Base-by-base conservation (phyloP, 2,888 invertebrate genomes). In the Anoncus sp. region DNA sequence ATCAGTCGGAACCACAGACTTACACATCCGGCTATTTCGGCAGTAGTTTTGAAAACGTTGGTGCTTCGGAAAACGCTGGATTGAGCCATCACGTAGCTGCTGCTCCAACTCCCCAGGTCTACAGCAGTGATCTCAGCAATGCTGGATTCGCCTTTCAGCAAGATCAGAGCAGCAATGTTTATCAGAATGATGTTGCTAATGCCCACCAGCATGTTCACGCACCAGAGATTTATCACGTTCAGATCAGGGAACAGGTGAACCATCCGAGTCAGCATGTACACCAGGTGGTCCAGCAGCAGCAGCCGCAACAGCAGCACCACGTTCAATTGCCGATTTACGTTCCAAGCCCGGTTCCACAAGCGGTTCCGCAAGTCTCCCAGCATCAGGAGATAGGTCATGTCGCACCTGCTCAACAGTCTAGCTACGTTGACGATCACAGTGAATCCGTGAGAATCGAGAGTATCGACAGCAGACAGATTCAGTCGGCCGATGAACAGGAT, bases 361-460 rank as follows among this genome's bases (percentile, higher is more conserved):
- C 31, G 4, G 14, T 16, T 62, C 24, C 45, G 7, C 31, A 31
- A 20, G n/a, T 27, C 18, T 67, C 27, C 14, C 18, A n/a, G 55
- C 9, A 40, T 22, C 27, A 77, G 27, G 57, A 62, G 35, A 31
- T 14, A 53, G 14, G 27, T 49, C 67, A 73, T 10, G 55, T 60
- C 40, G 62, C 59, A 16, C 60, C 73, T 1, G 27, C 3, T n/a
- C 16, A 4, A 20, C 16, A 47, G 12, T 45, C n/a, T 6, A 35
- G 20, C 69, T 31, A 31, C 40, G 22, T 22, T 7, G 47, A 71
- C 16, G 18, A 22, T 1, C 35, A 12, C 12, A 16, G 53, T 6
- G 84, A 86, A 2, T 31, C 81, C 49, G 55, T 86, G 31, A 73
- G 53, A 16, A 31, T 87, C 2, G 84, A 85, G 1, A 82, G 70